These are phyloP conservation scores for Heloderma charlesbogerti DNA, from an alignment of 2,113 vertebrate genomes.

Conservation along the genomic window DNA sequence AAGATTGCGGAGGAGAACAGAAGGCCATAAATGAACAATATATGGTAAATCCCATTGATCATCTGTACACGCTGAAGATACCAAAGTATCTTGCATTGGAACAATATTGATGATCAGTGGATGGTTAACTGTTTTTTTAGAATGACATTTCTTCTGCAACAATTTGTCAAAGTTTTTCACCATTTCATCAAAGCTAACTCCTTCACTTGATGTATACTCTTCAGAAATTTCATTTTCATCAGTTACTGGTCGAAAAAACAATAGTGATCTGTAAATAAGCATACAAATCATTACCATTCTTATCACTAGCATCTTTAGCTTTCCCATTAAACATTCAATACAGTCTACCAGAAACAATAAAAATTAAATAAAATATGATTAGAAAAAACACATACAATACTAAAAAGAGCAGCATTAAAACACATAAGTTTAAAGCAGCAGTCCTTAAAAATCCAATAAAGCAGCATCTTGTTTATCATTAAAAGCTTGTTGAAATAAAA, in stretches of 20 bases:
- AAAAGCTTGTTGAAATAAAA: background rate
- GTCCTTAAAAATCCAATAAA: background rate
- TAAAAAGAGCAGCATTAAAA: background rate
- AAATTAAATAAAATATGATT: background rate
- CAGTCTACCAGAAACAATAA: background rate
- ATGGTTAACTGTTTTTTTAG: constrained; percentile 65
- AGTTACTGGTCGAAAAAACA: constrained; percentile 85
- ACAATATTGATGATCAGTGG: constrained; percentile 90
- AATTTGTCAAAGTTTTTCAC: constrained; percentile 76
- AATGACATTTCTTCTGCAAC: constrained; percentile 84
- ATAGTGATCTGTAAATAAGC: constrained; percentile 80
- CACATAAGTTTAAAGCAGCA: background rate
- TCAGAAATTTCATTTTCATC: constrained; percentile 61
- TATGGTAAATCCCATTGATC: constrained; percentile 91
- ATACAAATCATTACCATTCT: background rate
- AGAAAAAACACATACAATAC: background rate
- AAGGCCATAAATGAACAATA: constrained; percentile 93
- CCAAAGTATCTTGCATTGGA: constrained; percentile 85
- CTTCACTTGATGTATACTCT: constrained; percentile 82
- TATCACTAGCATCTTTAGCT: background rate
- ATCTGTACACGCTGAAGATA: constrained; percentile 81
- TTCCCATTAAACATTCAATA: background rate
- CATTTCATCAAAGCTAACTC: constrained; percentile 89
- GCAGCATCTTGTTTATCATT: background rate
- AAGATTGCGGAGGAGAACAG: constrained; percentile 90